Conservation (phyloP, 2,888 invertebrate species). For the Physocephala rufipes region DNA sequence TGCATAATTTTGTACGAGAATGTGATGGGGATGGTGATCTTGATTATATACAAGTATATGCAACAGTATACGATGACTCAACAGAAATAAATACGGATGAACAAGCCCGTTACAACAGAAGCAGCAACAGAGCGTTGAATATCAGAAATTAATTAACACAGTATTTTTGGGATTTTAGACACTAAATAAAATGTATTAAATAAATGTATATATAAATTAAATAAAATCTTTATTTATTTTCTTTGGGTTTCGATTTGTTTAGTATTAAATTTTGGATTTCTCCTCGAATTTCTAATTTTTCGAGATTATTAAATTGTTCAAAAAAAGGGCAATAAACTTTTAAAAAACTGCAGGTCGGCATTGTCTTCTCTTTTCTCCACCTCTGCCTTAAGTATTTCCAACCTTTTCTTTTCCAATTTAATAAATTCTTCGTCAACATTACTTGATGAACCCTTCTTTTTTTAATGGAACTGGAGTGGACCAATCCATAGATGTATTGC, state of each 20-base stretch:
- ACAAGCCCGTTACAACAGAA: slow-evolving; percentile 32
- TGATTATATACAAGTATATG: slow-evolving; percentile 33
- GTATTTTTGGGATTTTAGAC: slow-evolving; percentile 31
- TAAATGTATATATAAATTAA: slow-evolving; percentile 9
- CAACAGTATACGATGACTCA: slow-evolving; percentile 32
- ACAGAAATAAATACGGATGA: slow-evolving; percentile 22
- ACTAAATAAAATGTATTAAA: slow-evolving; percentile 3
- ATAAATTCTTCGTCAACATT: slow-evolving; percentile 22
- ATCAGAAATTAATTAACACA: slow-evolving; percentile 29
- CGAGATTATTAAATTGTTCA: slow-evolving; percentile 25
- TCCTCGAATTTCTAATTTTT: slow-evolving; percentile 24
- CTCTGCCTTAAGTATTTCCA: slow-evolving; percentile 26
- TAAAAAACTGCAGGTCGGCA: slow-evolving; percentile 30
- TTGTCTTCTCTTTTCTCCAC: slow-evolving; percentile 25
- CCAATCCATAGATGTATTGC: slow-evolving; percentile 2
- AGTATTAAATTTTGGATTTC: slow-evolving; percentile 25
- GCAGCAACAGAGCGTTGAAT: slow-evolving; percentile 32
- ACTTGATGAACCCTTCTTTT: neutral
- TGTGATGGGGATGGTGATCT: slow-evolving; percentile 32
- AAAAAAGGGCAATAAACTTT: slow-evolving; percentile 30
- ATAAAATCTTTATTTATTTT: slow-evolving; percentile 23
- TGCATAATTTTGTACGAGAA: slow-evolving; percentile 39
- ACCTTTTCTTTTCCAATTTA: slow-evolving; percentile 7
- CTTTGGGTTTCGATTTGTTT: slow-evolving; percentile 25
- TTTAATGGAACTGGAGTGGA: slow-evolving; percentile 7